These are phyloP conservation scores for Thyatira batis DNA, from an alignment of 2,888 invertebrate genomes.

Conservation along the genomic window DNA sequence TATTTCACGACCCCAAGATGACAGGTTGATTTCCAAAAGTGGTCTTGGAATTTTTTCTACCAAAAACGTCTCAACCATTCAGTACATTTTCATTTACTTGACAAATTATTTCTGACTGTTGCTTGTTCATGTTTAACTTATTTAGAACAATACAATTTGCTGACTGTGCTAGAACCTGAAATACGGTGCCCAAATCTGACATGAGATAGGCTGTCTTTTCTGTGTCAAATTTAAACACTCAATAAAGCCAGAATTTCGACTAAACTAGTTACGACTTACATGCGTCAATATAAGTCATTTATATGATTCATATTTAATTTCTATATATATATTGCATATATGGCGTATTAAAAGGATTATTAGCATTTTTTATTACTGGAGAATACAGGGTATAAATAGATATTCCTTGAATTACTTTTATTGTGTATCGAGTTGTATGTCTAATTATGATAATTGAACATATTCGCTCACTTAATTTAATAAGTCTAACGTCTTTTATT, in stretches of 20 bases:
- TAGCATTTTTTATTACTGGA: too few relatives aligned
- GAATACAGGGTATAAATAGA: too few relatives aligned
- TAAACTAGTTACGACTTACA: conserved; percentile 46
- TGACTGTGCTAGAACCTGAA: background rate
- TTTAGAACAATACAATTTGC: background rate
- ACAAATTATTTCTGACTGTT: background rate
- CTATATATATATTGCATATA: too few relatives aligned
- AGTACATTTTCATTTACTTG: background rate
- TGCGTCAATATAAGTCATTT: conserved; percentile 54
- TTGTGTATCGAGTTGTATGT: too few relatives aligned
- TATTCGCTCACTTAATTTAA: too few relatives aligned
- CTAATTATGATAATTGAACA: too few relatives aligned
- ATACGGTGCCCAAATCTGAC: conserved; percentile 45
- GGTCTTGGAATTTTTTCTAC: background rate
- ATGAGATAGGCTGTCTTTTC: conserved; percentile 60
- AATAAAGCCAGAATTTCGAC: conserved; percentile 50
- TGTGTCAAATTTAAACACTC: conserved; percentile 60
- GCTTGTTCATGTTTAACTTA: background rate
- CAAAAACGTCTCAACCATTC: background rate
- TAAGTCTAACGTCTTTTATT: too few relatives aligned
- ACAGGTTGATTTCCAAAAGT: background rate
- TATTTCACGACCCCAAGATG: background rate
- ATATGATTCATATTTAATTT: too few relatives aligned
- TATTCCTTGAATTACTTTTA: too few relatives aligned
- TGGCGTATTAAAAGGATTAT: too few relatives aligned